Evolutionary conservation across 2,113 vertebrate species (phyloP), one percentile per base, ranked within the genome.

Genomic region (Entelurus aequoreus): DNA sequence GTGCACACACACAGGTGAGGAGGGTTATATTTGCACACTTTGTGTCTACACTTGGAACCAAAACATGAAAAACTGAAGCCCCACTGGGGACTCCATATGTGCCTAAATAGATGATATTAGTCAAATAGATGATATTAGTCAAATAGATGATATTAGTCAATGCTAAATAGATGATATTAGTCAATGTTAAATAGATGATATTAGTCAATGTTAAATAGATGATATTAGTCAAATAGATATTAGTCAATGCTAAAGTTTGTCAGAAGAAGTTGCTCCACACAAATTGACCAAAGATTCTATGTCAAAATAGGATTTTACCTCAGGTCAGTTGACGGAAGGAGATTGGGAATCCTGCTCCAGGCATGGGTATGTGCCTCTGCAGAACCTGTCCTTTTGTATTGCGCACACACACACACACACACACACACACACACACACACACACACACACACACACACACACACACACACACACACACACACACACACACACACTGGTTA

Each of bases 361-460:
- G 74, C 48, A 62, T 60, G 52, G 48, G 60, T 51, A 35, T 2
- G 57, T 44, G 71, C 52, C 66, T 58, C 51, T 61, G 70, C 50
- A 62, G 62, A 68, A 74, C 72, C 69, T 71, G 64, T 64, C 46
- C 78, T 74, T 78, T 72, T 74, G 77, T 81, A 84, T 67, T 71
- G 21, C 52, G 74, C 62, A 66, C 69, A 60, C 15, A 62, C 54
- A 47, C 19, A 59, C 37, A 47, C 63, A 62, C 67, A 53, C 16
- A 66, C 62, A 52, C 54, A 54, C 52, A 40, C 36, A 65, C 59
- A 56, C 58, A 51, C 46, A 67, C 62, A 16, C 19, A 37, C 54
- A 57, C 48, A 55, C 59, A 54, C 55, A 19, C 28, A 28, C 28
- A 19, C 19, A 19, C 19, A 19, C 19, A 2, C 19, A 19, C 19